phyloP scores from a whole-genome alignment of 1,140 invertebrate species.

The Rhizoglyphus robini region DNA sequence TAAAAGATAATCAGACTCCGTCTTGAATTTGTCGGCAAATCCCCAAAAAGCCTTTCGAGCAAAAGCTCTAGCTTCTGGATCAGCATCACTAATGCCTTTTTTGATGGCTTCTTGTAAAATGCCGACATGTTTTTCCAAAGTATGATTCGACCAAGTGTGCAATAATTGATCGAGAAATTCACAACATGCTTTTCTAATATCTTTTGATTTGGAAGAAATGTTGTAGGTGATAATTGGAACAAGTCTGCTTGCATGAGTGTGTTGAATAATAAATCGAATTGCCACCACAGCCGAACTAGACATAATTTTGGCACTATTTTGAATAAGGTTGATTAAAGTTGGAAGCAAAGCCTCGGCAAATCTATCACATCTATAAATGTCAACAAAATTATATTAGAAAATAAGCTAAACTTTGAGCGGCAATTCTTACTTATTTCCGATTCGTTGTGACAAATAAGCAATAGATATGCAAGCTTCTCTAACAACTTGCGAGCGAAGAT shows the following conservation, averaged over 20 bases:
- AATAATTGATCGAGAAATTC: constrained; percentile 73
- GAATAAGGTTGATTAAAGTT: constrained; percentile 74
- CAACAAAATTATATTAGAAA: neutral
- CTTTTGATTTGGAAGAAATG: constrained; percentile 70
- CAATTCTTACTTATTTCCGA: constrained; percentile 14
- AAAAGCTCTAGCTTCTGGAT: constrained; percentile 58
- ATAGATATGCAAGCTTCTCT: constrained; percentile 88
- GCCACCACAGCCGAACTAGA: constrained; percentile 73
- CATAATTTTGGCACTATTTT: constrained; percentile 92
- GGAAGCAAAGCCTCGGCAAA: constrained; percentile 67
- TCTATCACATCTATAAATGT: constrained; percentile 52
- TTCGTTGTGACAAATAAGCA: constrained; percentile 36
- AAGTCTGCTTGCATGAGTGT: constrained; percentile 67
- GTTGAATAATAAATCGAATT: constrained; percentile 69
- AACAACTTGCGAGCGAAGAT: constrained; percentile 74
- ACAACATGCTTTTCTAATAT: constrained; percentile 58
- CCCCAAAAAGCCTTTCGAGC: constrained; percentile 61
- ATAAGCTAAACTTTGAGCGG: neutral
- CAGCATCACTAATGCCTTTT: constrained; percentile 78
- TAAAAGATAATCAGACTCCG: constrained; percentile 69
- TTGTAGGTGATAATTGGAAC: constrained; percentile 72
- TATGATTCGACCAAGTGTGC: constrained; percentile 63
- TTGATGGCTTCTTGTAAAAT: constrained; percentile 69
- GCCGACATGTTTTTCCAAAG: constrained; percentile 64
- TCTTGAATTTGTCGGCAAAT: constrained; percentile 77